Evolutionary conservation across 2,888 invertebrate species (phyloP), one percentile per base, ranked within the genome.

Genomic region (Harpalus rubripes): DNA sequence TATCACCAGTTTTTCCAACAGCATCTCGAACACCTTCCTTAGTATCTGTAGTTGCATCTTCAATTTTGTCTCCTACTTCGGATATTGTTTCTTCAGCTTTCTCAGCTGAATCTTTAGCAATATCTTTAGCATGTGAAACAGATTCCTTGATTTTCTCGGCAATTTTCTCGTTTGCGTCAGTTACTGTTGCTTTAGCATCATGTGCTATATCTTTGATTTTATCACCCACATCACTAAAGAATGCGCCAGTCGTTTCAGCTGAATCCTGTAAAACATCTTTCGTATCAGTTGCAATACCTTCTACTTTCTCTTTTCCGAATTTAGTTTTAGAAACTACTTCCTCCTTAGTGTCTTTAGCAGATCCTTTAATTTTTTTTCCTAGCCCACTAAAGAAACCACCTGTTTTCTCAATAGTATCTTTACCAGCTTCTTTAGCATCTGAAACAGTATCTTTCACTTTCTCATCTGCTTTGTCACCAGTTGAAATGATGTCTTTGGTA

Each of bases 281-380:
- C 12, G 88, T 87, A 78, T 88, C 88, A 26, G 87, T 80, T 5
- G 52, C 68, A 7, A 44, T 39, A 12, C 85, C 81, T 15, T 68
- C 58, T 8, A 39, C 6, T 16, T 32, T 81, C 41, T 61, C 72
- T 88, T 92, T 93, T 89, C 92, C 92, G 86, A 92, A 92, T 88
- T 93, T 92, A 8, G 92, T 92, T 26, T 92, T 92, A 88, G 93
- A 92, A 63, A 41, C 79, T 81, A 68, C 15, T 15, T 68, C 68
- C 32, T 68, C 68, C 81, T 85, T 86, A 10, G 81, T 18, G 2
- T 87, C 86, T 85, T 87, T 87, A 15, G 86, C 72, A 63, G 87
- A 86, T 7, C 86, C 87, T 4, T 80, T 84, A 16, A 85, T 81
- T 74, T 87, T 86, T 2, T 86, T 86, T n/a, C 87, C 87, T 2